These are phyloP conservation scores for Metopia argyrocephala DNA, from an alignment of 2,888 invertebrate genomes.

Conservation along the genomic window DNA sequence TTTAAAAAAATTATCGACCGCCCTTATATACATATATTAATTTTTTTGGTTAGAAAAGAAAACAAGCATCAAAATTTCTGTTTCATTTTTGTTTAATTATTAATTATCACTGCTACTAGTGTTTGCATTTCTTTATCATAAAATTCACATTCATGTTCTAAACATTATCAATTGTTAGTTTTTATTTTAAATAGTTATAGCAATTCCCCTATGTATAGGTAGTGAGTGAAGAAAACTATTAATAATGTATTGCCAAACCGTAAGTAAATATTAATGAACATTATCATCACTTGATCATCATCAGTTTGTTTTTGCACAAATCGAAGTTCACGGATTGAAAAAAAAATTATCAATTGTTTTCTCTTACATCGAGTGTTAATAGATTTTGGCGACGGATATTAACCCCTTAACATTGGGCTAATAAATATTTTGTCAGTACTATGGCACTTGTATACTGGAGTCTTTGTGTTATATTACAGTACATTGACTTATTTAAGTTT, in stretches of 20 bases:
- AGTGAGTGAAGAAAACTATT: not conserved
- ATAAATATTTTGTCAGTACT: no score
- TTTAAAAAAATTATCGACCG: no score
- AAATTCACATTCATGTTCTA: conserved; percentile 32
- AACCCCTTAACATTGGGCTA: not conserved
- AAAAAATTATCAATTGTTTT: not conserved
- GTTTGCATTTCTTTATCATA: not conserved
- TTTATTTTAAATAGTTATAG: not conserved
- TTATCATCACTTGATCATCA: not conserved
- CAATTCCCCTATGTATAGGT: no score
- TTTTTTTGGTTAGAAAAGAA: not conserved
- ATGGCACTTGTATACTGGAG: no score
- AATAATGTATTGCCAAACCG: not conserved
- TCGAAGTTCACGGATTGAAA: not conserved
- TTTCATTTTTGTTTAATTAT: conserved; percentile 22
- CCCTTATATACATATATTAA: no score
- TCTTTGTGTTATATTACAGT: not conserved
- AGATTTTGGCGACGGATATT: not conserved
- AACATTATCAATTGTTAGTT: not conserved
- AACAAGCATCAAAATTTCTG: not conserved
- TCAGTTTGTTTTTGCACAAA: conserved; percentile 6
- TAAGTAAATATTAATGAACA: conserved; percentile 9
- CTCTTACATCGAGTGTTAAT: conserved; percentile 6
- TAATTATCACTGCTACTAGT: conserved; percentile 17
- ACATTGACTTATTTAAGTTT: not conserved